A percentile compares a stretch with the other conserved stretches of the same genome.
Conservation (phyloP, 2,888 invertebrate species). For the Julus scanicus region DNA sequence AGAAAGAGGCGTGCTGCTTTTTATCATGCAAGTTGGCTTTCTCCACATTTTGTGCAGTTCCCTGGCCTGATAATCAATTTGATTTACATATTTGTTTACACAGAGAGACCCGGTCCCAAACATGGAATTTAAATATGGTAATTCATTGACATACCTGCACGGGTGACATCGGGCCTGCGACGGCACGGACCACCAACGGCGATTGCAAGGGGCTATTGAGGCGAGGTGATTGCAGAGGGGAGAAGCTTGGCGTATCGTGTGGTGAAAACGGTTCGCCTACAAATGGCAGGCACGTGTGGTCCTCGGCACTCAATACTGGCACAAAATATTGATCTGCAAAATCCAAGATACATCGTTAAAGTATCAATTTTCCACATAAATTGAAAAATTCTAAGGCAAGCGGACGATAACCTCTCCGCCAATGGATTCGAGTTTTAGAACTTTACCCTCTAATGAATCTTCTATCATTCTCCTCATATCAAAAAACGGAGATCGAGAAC, state of each 20-base stretch:
- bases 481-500: slow-evolving; percentile 40
- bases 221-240: not conserved
- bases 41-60: slow-evolving; percentile 55
- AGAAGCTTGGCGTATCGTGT: not conserved
- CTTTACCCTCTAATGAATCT: slow-evolving; percentile 4
- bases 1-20: slow-evolving; percentile 59
- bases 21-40: not conserved
- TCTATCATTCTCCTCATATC: not conserved
- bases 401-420: too few species aligned
- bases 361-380: slow-evolving; percentile 22
- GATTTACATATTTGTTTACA: not conserved
- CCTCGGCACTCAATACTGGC: slow-evolving; percentile 83
- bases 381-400: too few species aligned
- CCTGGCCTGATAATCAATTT: slow-evolving; percentile 22
- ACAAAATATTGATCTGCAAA: slow-evolving; percentile 80
- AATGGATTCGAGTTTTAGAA: not conserved
- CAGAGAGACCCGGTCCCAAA: too few species aligned
- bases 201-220: slow-evolving; percentile 60
- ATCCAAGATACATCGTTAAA: not conserved
- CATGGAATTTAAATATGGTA: too few species aligned
- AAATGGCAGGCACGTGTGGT: slow-evolving; percentile 78
- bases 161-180: slow-evolving; percentile 91
- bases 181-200: slow-evolving; percentile 71
- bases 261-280: slow-evolving; percentile 85
- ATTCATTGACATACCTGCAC: slow-evolving; percentile 41